Evolutionary conservation across 2,797 vertebrate species (phyloP), one percentile per base, ranked within the genome.

Genomic region (Lutjanus argentimaculatus): DNA sequence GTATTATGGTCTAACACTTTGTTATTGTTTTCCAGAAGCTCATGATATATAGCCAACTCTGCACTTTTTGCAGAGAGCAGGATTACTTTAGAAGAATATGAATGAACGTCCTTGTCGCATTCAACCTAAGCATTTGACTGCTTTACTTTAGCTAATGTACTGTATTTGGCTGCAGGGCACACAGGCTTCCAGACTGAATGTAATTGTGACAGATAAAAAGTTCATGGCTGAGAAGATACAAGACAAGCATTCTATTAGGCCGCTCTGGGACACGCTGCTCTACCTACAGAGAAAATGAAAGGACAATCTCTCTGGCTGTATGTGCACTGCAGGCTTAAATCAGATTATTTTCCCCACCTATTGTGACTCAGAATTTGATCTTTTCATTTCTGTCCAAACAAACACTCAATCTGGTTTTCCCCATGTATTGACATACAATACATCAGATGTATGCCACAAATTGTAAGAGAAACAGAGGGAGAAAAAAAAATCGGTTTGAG

Each of bases 201-300:
- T 81, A 86, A 92, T 79, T 87, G 84, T 92, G 87, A 89, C 73
- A 16, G 69, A 85, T 77, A 80, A 91, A 67, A 91, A 89, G 90
- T 91, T 92, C 65, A 91, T 85, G 86, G 86, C 88, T 92, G 88
- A 88, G 56, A 73, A 91, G 77, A 90, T 75, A 86, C 77, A 87
- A 90, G 86, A 93, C 90, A 91, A 92, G 88, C 88, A 86, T 93
- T 92, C 84, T 83, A 91, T 94, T 91, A 92, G 82, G 30, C 61
- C 30, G 51, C 84, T 85, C 22, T 25, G 43, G 88, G 89, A 89
- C 88, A 84, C 22, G 85, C 72, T 65, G 84, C 79, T 90, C 81
- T 72, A 66, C 86, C 89, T 80, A 72, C 80, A 58, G 84, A 91
- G 87, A 89, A 89, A 86, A 92, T 88, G 64, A 93, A 93, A 91